These are phyloP conservation scores for Acropora yongei DNA, from an alignment of 64 coral and sea anemone genomes.

Conservation along the genomic window DNA sequence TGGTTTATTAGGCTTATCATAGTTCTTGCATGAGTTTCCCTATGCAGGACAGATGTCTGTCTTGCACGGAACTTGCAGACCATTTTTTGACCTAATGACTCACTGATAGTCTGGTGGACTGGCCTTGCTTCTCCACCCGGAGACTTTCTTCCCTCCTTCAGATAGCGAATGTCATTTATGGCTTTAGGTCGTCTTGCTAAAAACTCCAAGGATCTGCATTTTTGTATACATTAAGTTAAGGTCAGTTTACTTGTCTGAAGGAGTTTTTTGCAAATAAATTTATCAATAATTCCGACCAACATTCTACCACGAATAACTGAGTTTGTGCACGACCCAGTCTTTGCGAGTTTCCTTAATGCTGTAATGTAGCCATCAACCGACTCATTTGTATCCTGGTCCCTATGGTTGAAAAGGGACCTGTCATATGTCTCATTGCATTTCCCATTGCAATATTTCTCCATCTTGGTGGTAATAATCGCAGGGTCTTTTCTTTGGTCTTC, in stretches of 20 bases:
- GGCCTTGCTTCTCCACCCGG: not conserved
- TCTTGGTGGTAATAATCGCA: not conserved
- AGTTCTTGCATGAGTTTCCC: not conserved
- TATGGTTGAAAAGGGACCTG: conserved; percentile 32
- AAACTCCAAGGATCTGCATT: conserved; percentile 25
- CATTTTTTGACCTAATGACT: not conserved
- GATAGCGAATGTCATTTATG: conserved; percentile 8
- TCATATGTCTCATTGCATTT: conserved; percentile 48
- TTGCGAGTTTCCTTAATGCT: conserved; percentile 22
- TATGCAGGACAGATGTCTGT: conserved; percentile 24
- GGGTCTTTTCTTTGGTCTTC: conserved; percentile 42
- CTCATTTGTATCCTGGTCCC: conserved; percentile 37
- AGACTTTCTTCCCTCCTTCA: not conserved
- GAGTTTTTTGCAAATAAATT: conserved; percentile 45
- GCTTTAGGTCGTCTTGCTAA: conserved; percentile 15
- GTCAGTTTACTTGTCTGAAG: conserved; percentile 39
- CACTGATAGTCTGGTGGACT: not conserved
- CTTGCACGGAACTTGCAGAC: conserved; percentile 4
- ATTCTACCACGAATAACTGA: conserved; percentile 38
- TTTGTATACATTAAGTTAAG: conserved; percentile 38
- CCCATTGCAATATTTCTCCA: conserved; percentile 49
- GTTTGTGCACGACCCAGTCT: conserved; percentile 37
- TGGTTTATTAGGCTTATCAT: too few species aligned
- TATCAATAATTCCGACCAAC: conserved; percentile 57
- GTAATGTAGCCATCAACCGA: conserved; percentile 45